Evolutionary conservation across 37 sponge, comb jelly and placozoan species (phyloP).

Genomic region (Tethya wilhelma): DNA sequence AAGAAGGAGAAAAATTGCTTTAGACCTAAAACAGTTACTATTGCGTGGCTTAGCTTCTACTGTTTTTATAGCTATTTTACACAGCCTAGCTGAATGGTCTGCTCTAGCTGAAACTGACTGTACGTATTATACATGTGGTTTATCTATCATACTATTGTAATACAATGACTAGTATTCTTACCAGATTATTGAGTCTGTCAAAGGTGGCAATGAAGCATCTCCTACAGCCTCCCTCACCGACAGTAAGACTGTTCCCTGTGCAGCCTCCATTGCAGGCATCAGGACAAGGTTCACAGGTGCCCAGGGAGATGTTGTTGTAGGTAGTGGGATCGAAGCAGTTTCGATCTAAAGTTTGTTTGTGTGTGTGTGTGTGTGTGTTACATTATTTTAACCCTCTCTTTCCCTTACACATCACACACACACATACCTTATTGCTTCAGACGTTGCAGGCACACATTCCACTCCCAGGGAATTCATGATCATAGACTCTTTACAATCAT

Average conservation of each 20-base stretch:
- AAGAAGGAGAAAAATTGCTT: too few relatives aligned
- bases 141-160: constrained; percentile 6
- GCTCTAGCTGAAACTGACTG: too few relatives aligned
- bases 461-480: background rate
- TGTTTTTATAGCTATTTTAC: background rate
- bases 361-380: too few relatives aligned
- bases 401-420: background rate
- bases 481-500: background rate
- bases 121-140: background rate
- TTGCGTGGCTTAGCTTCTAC: too few relatives aligned
- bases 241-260: constrained; percentile 26
- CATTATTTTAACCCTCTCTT: too few relatives aligned
- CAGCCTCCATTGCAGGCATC: constrained; percentile 31
- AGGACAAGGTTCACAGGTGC: constrained; percentile 29
- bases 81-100: background rate
- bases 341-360: too few relatives aligned
- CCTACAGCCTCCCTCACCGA: constrained; percentile 35
- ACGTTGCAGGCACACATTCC: background rate
- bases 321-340: too few relatives aligned
- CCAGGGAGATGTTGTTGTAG: constrained; percentile 40
- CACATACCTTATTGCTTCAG: background rate
- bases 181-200: constrained; percentile 17
- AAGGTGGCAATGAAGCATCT: constrained; percentile 11
- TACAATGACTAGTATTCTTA: too few relatives aligned
- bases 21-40: too few relatives aligned